A percentile compares a stretch with the other conserved stretches of the same genome.
Conservation (phyloP, 2,797 vertebrate species). For the Peromyscus nudipes region DNA sequence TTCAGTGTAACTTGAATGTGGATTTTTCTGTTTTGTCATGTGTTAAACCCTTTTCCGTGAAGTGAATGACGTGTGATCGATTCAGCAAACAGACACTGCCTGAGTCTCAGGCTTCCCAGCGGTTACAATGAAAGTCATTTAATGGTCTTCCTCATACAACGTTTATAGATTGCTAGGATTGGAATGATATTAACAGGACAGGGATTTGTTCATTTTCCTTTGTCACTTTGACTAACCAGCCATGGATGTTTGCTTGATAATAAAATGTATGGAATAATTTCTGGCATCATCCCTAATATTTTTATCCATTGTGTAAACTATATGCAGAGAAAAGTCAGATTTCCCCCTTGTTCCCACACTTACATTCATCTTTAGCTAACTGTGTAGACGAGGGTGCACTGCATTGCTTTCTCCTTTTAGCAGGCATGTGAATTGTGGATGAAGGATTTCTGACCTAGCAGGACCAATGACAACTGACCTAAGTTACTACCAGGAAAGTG, state of each 20-base stretch:
- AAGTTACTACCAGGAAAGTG: background rate
- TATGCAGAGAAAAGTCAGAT: slow-evolving; percentile 66
- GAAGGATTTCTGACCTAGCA: background rate
- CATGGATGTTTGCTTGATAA: slow-evolving; percentile 66
- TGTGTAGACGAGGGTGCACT: slow-evolving; percentile 41
- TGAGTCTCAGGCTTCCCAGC: slow-evolving; percentile 39
- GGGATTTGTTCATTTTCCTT: slow-evolving; percentile 77
- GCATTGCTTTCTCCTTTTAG: background rate
- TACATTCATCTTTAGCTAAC: slow-evolving; percentile 74
- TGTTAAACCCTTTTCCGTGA: background rate
- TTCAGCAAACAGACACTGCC: slow-evolving; percentile 12
- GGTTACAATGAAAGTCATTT: slow-evolving; percentile 69
- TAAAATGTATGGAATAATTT: slow-evolving; percentile 79
- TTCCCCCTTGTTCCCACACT: slow-evolving; percentile 48
- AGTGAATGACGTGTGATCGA: background rate
- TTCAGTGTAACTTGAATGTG: slow-evolving; percentile 13
- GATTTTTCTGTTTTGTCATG: background rate
- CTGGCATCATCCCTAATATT: slow-evolving; percentile 63
- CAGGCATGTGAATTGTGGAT: background rate
- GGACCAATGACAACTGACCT: background rate
- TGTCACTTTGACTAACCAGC: slow-evolving; percentile 73
- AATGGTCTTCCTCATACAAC: slow-evolving; percentile 32
- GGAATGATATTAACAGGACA: slow-evolving; percentile 72
- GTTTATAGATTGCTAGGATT: slow-evolving; percentile 64
- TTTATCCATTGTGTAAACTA: slow-evolving; percentile 73